Percentiles rank a stretch among this genome's conserved stretches.
phyloP scores from a whole-genome alignment of 2,113 vertebrate species.

The Cichladusa arquata region DNA sequence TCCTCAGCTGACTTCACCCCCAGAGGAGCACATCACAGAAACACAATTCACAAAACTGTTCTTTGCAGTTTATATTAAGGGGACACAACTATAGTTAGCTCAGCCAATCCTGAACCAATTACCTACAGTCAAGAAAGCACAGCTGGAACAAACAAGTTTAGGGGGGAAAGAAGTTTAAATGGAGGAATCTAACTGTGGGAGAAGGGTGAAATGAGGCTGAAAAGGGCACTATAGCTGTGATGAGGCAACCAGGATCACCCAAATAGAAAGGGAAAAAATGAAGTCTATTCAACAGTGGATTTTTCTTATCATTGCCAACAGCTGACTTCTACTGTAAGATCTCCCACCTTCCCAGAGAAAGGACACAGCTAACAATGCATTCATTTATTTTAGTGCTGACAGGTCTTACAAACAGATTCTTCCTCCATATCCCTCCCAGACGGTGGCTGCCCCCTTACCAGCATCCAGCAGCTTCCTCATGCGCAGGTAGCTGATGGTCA shows the following conservation, averaged over 20 bases:
- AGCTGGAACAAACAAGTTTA: neutral
- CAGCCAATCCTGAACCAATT: neutral
- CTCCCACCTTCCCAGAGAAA: neutral
- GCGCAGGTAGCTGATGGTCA: conserved; percentile 95
- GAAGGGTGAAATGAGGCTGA: neutral
- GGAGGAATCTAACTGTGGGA: neutral
- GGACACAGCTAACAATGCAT: neutral
- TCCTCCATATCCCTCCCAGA: neutral
- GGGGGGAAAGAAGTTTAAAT: neutral
- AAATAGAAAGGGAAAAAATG: neutral
- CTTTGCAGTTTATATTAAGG: neutral
- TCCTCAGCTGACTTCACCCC: neutral
- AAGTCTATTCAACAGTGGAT: neutral
- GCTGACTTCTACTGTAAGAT: neutral
- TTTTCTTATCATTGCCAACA: neutral
- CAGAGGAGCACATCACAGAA: neutral
- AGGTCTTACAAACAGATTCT: neutral
- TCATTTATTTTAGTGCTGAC: neutral
- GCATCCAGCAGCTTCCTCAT: conserved; percentile 88
- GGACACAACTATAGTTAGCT: neutral
- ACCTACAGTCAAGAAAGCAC: neutral
- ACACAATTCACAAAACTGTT: neutral
- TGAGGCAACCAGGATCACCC: neutral
- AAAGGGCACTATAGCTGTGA: neutral
- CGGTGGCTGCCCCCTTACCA: conserved; percentile 71